Percentiles rank a stretch among this genome's conserved stretches.
Evolutionary conservation across 2,113 vertebrate species (phyloP).

Genomic region (Brachypodius melanocephalos): DNA sequence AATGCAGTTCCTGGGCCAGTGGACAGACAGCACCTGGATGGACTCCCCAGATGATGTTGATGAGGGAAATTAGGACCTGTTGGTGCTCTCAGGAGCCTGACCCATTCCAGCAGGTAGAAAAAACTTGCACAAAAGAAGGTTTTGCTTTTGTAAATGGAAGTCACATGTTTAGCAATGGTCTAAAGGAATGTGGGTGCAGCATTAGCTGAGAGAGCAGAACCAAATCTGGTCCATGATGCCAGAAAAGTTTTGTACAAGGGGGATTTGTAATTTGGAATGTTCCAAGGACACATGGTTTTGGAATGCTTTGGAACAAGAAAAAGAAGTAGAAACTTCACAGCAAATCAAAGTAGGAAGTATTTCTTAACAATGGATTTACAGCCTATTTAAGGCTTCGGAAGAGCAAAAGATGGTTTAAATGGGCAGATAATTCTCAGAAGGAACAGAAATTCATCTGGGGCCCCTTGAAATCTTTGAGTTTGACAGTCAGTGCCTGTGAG

Average conservation of each 20-base stretch:
- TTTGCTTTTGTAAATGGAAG: not conserved
- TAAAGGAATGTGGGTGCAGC: not conserved
- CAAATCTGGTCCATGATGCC: not conserved
- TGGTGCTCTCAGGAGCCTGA: not conserved
- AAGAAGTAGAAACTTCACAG: not conserved
- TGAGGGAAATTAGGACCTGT: not conserved
- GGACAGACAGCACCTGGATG: fast-evolving
- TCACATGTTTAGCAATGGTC: not conserved
- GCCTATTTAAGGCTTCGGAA: not conserved
- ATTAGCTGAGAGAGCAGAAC: not conserved
- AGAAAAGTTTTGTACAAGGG: not conserved
- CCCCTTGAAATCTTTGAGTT: not conserved
- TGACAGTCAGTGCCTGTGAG: not conserved
- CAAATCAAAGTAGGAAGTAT: not conserved
- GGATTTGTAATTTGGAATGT: not conserved
- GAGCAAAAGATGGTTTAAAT: not conserved
- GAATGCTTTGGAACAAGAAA: not conserved
- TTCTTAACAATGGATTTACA: not conserved
- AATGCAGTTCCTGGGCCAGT: not conserved
- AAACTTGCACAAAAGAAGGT: not conserved
- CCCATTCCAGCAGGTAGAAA: not conserved
- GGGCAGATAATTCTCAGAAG: not conserved
- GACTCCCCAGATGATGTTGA: not conserved
- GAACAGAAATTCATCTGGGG: not conserved
- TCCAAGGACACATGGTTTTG: not conserved